Base-by-base conservation (phyloP, 2,797 vertebrate species). In the Phyllotis vaccarum region DNA sequence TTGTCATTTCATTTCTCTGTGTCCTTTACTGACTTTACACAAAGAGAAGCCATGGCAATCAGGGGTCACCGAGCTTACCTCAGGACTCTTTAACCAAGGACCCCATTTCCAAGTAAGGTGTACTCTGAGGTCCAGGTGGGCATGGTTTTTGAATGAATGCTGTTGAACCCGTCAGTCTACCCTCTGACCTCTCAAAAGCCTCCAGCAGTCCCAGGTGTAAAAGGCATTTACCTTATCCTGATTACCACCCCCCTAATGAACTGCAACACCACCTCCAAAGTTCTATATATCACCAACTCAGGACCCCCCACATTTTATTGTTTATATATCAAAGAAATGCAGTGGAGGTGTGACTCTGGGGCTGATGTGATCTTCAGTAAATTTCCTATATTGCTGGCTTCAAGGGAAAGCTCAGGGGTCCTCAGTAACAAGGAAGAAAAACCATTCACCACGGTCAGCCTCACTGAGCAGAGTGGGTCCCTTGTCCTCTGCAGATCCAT, bases 71-170 rank as follows among this genome's bases (percentile, higher is more conserved):
- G 17, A 83, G 24, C 27, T 82, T 82, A 78, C 31, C 27, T 6
- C 31, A 22, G 70, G 43, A 90, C 58, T 92, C 46, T 49, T 81
- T 76, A 74, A 60, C 16, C 72, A 29, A 79, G 85, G 93, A 72
- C 46, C 16, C 43, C 90, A 19, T 91, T 86, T 75, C 89, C 62
- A 95, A 92, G 75, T 22, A 78, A 75, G 54, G 14, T 52, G 29
- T 2, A 24, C 72, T 60, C 60, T 62, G 22, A 75, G 56, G 40
- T 22, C 91, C 19, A 27, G 22, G 43, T 91, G 9, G 37, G 43
- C 29, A 19, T 62, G 24, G 43, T 14, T 46, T 94, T 87, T 24
- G 52, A 91, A 5, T 14, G 43, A 9, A 93, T 3, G 24, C 37
- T n/a, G 0, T 54, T 66, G 46, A 93, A 52, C n/a, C 37, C n/a